A percentile compares a stretch with the other conserved stretches of the same genome.
Evolutionary conservation across 2,797 vertebrate genomes (phyloP).

Genomic region (Rhabdophis nuchalis): DNA sequence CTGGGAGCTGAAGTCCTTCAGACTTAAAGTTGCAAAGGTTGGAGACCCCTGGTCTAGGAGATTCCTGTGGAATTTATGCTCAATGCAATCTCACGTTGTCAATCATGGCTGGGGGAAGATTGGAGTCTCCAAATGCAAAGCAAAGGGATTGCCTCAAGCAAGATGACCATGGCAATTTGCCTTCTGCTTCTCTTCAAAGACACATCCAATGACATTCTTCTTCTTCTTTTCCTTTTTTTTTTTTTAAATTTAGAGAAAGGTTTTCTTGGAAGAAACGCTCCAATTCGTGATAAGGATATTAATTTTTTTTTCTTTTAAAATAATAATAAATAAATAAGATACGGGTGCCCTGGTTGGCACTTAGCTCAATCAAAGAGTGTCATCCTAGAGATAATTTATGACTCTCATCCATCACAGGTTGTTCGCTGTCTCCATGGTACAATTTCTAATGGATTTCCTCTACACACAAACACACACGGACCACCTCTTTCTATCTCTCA

Average conservation of each 20-base stretch:
- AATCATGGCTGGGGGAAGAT: background rate
- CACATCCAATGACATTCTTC: background rate
- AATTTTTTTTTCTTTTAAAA: slow-evolving; percentile 15
- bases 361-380: slow-evolving; percentile 50
- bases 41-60: too few relatives aligned
- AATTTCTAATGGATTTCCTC: slow-evolving; percentile 14
- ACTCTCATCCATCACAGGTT: slow-evolving; percentile 23
- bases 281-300: background rate
- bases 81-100: background rate
- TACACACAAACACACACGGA: background rate
- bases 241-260: background rate
- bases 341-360: slow-evolving; percentile 8
- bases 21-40: too few relatives aligned
- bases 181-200: slow-evolving; percentile 5
- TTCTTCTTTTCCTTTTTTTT: background rate
- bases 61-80: background rate
- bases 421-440: slow-evolving; percentile 12
- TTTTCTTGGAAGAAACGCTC: background rate
- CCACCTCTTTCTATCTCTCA: background rate
- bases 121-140: background rate
- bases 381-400: slow-evolving; percentile 32
- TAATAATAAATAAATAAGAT: slow-evolving; percentile 45
- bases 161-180: background rate
- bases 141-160: background rate
- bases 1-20: too few relatives aligned